These are phyloP conservation scores for Crocodylus rhombifer DNA, from an alignment of 2,797 vertebrate genomes.

Conservation along the genomic window DNA sequence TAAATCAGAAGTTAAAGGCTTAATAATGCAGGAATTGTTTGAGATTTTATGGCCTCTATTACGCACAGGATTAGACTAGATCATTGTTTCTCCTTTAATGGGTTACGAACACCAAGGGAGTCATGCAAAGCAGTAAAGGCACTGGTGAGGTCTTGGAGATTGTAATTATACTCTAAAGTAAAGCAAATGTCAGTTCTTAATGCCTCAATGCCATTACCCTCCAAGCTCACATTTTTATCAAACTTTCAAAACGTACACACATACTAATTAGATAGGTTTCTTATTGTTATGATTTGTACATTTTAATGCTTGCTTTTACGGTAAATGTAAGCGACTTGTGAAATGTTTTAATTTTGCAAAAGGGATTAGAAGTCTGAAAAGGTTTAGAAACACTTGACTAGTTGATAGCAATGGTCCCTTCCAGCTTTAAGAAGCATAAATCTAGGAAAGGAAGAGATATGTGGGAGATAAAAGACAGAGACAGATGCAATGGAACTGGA, in stretches of 20 bases:
- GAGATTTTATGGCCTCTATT: background rate
- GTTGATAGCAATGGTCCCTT: background rate
- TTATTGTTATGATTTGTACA: background rate
- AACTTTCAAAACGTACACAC: background rate
- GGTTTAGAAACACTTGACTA: background rate
- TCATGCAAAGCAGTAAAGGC: background rate
- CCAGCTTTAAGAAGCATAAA: background rate
- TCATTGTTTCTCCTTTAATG: background rate
- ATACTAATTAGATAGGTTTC: background rate
- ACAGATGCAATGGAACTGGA: accelerated
- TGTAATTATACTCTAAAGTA: background rate
- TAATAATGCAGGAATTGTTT: background rate
- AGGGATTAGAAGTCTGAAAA: background rate
- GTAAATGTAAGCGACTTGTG: background rate
- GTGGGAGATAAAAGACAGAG: background rate
- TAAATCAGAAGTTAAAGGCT: background rate
- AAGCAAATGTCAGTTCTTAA: background rate
- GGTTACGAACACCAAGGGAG: background rate
- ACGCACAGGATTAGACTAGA: background rate
- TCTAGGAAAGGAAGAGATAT: background rate
- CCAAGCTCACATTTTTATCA: background rate
- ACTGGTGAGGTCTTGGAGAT: background rate
- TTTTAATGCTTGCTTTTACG: background rate
- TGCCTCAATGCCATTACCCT: background rate
- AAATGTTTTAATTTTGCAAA: background rate